Percentiles rank a stretch among this genome's conserved stretches.
Evolutionary conservation across 2,888 invertebrate genomes (phyloP).

Genomic region (Drosophila ezoana): DNA sequence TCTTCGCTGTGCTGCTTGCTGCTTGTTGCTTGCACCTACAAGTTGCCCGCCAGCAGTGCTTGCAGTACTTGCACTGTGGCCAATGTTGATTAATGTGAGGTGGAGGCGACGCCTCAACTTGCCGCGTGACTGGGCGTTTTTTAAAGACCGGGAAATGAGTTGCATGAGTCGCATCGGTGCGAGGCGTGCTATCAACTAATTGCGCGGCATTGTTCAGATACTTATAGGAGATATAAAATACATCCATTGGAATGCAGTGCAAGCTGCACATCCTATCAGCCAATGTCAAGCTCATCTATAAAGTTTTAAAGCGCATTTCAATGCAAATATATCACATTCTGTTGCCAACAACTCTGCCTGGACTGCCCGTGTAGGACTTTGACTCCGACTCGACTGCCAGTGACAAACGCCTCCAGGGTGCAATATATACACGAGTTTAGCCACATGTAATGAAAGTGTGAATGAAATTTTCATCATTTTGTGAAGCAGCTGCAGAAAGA

Average conservation of each 20-base stretch:
- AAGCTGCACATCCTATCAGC: slow-evolving; percentile 30
- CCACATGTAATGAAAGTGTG: slow-evolving; percentile 75
- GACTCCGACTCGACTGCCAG: slow-evolving; percentile 20
- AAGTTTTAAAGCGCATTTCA: slow-evolving; percentile 52
- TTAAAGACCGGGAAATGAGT: slow-evolving; percentile 65
- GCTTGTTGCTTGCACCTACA: slow-evolving; percentile 30
- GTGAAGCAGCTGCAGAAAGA: slow-evolving; percentile 23
- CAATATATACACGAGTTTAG: slow-evolving; percentile 58
- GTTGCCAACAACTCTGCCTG: not conserved
- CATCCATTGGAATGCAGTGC: slow-evolving; percentile 44
- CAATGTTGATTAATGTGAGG: slow-evolving; percentile 72
- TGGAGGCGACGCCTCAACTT: slow-evolving; percentile 28
- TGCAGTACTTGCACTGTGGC: slow-evolving; percentile 49
- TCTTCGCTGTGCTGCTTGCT: slow-evolving; percentile 44
- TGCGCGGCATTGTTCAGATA: slow-evolving; percentile 61
- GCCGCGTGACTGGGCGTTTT: slow-evolving; percentile 74
- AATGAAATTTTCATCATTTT: slow-evolving; percentile 62
- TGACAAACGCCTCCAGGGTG: slow-evolving; percentile 73
- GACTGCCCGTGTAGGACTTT: slow-evolving; percentile 21
- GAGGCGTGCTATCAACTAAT: slow-evolving; percentile 64
- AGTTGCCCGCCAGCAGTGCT: slow-evolving; percentile 37
- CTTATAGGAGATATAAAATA: slow-evolving; percentile 26
- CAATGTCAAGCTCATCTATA: slow-evolving; percentile 3
- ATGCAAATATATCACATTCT: slow-evolving; percentile 46
- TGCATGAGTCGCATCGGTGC: slow-evolving; percentile 46